Base-by-base conservation (phyloP, 1,140 invertebrate species). In the Ctenoplectra terminalis region DNA sequence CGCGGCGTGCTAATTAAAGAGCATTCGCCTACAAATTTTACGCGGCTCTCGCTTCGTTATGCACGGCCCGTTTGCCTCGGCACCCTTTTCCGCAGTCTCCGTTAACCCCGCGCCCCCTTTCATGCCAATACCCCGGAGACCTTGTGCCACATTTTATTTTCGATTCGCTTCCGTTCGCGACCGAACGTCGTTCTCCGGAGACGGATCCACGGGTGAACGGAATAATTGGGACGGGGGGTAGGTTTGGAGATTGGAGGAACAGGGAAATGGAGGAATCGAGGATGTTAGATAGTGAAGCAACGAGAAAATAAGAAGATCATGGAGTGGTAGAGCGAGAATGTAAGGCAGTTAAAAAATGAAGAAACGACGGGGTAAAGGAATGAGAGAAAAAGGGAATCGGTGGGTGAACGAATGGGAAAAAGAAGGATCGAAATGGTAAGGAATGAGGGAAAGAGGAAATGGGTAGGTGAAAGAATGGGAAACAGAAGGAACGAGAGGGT, bases 1-100 rank as follows among this genome's bases (percentile, higher is more conserved):
- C 54, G 67, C 67, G 82, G 80, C 73, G 87, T 87, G 87, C 89
- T 91, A 91, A 92, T 92, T 92, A 92, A 92, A 92, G 90, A 92
- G 91, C 91, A 86, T 86, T 89, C 80, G 86, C 80, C 75, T 80
- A 86, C 78, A 84, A 91, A 90, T 91, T 92, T 92, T 89, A 84
- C 87, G 86, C 86, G 85, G 80, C 83, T 90, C 84, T 83, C 87
- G 84, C 73, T 85, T 87, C 88, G 83, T 91, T 90, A 88, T 90
- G 74, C 69, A 89, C 87, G 85, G 77, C 83, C 89, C 87, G 88
- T 90, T 91, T 89, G 73, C 66, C 80, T 69, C 81, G 79, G 79
- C 84, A 86, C 79, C 86, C 69, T 86, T 80, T 73, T 82, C 81
- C 69, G 58, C 66, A 81, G 80, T 82, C 81, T 15, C 64, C 17